Percentiles rank a stretch among this genome's conserved stretches.
These are phyloP conservation scores for Heterochromis multidens DNA, from an alignment of 2,113 vertebrate genomes.

Conservation along the genomic window DNA sequence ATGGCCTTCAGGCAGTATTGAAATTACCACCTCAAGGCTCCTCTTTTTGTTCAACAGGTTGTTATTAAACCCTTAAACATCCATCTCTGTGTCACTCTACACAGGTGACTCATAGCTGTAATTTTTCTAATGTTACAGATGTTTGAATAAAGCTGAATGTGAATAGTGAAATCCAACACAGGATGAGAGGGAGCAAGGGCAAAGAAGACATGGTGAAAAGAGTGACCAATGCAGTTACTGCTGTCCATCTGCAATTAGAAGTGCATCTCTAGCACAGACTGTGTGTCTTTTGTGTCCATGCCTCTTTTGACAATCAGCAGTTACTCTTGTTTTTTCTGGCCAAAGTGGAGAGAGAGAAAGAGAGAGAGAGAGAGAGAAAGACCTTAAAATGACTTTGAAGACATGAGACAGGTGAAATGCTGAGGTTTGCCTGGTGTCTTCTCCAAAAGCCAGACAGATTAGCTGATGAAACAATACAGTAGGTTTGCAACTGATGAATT, in stretches of 20 bases:
- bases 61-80: constrained; percentile 4
- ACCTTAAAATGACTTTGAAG: constrained; percentile 18
- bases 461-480: not conserved
- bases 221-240: constrained; percentile 21
- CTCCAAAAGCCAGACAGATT: not conserved
- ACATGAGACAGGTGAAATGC: not conserved
- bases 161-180: not conserved
- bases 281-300: constrained; percentile 9
- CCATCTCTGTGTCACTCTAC: not conserved
- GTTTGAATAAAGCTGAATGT: not conserved
- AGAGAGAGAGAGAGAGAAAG: not conserved
- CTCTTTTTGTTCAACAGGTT: constrained; percentile 5
- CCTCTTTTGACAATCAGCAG: not conserved
- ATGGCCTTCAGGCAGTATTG: constrained; percentile 24
- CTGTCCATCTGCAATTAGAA: constrained; percentile 18
- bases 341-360: not conserved
- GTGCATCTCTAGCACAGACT: constrained; percentile 1
- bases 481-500: not conserved
- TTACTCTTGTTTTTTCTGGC: not conserved
- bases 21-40: not conserved
- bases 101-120: not conserved
- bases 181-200: not conserved
- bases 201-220: not conserved
- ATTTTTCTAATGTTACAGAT: constrained; percentile 10
- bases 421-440: not conserved